Conservation (phyloP, 2,888 invertebrate species). For the Morinoia aosen region DNA sequence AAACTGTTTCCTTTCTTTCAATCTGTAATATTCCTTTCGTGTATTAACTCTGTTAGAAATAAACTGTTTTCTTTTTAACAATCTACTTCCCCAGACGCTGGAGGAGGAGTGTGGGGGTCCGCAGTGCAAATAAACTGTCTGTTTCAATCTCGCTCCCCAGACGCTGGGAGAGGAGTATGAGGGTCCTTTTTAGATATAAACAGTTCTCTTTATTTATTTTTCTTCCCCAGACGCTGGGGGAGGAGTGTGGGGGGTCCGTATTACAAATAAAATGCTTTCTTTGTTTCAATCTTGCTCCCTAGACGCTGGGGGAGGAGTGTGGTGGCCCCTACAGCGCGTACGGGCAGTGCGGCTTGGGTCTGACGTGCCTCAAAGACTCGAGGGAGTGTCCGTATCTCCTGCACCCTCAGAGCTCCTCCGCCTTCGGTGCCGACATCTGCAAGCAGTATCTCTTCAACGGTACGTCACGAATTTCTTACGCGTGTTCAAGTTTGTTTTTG, state of each 20-base stretch:
- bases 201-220: too few relatives aligned
- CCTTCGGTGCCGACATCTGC: conserved; percentile 59
- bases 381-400: conserved; percentile 65
- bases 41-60: too few relatives aligned
- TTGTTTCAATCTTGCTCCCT: neutral
- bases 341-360: conserved; percentile 64
- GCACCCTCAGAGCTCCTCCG: conserved; percentile 58
- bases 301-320: conserved; percentile 61
- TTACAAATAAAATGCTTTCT: too few relatives aligned
- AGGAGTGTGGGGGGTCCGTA: too few relatives aligned
- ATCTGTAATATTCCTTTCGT: too few relatives aligned
- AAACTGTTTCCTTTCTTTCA: too few relatives aligned
- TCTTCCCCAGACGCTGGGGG: too few relatives aligned
- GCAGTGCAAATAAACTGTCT: too few relatives aligned
- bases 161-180: conserved; percentile 60
- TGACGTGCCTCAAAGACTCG: conserved; percentile 64
- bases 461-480: neutral
- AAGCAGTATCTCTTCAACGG: conserved; percentile 65
- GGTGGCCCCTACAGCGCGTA: conserved; percentile 62
- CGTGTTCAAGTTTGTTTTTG: neutral
- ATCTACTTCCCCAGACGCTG: too few relatives aligned
- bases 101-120: too few relatives aligned
- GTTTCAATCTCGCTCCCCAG: neutral
- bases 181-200: too few relatives aligned
- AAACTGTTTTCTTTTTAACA: too few relatives aligned